Conservation (phyloP, 2,888 invertebrate species). For the Melanchra persicariae region DNA sequence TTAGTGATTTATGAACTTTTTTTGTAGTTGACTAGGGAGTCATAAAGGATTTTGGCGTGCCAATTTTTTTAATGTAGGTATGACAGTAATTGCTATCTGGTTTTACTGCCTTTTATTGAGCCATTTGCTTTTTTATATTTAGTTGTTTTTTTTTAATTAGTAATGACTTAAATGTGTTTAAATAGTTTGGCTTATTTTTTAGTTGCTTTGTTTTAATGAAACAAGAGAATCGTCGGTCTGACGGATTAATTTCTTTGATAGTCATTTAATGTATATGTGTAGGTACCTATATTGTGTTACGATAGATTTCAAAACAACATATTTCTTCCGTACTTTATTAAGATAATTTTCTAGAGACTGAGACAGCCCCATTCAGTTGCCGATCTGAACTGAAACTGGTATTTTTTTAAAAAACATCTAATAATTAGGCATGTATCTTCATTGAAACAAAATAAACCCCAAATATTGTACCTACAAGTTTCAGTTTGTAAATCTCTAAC, state of each 20-base stretch:
- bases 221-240: neutral
- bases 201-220: neutral
- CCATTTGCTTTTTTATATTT: neutral
- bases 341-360: neutral
- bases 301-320: too few species aligned
- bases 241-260: neutral
- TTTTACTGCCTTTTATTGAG: constrained; percentile 7
- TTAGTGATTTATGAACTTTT: constrained; percentile 56
- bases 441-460: neutral
- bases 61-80: constrained; percentile 15
- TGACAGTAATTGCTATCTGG: constrained; percentile 2
- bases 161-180: neutral
- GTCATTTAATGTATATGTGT: too few species aligned
- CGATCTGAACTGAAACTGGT: constrained; percentile 7
- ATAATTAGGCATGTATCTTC: neutral
- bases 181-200: too few species aligned
- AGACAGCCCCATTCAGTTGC: neutral
- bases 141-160: neutral
- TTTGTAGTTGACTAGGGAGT: constrained; percentile 48
- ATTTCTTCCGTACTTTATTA: neutral
- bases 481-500: constrained; percentile 70
- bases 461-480: constrained; percentile 8
- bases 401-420: neutral
- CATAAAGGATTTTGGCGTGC: constrained; percentile 11
- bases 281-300: too few species aligned